A percentile compares a stretch with the other conserved stretches of the same genome.
Conservation (phyloP, 2,888 invertebrate species). For the Eupsilia transversa region DNA sequence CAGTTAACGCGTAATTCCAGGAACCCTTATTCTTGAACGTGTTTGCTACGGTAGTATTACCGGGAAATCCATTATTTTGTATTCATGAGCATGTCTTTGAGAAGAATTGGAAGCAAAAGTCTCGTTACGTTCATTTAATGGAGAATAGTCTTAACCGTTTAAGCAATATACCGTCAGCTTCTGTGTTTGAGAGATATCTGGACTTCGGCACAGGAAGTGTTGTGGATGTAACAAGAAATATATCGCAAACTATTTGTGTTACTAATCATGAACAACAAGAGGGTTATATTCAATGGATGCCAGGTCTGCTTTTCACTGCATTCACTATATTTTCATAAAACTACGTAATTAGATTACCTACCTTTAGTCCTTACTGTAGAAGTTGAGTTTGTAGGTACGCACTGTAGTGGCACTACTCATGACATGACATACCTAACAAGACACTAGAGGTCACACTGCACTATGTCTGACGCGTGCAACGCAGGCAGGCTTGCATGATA, state of each 20-base stretch:
- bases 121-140: constrained; percentile 82
- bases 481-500: constrained; percentile 18
- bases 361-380: constrained; percentile 6
- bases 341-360: constrained; percentile 11
- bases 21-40: constrained; percentile 83
- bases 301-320: constrained; percentile 79
- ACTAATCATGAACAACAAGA: constrained; percentile 86
- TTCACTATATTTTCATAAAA: constrained; percentile 1
- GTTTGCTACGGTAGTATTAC: constrained; percentile 79
- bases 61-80: constrained; percentile 79
- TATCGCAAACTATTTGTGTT: constrained; percentile 86
- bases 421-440: neutral
- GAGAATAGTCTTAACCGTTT: constrained; percentile 85
- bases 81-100: constrained; percentile 81
- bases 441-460: neutral
- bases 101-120: constrained; percentile 78
- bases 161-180: constrained; percentile 82
- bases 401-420: neutral
- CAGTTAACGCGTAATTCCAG: constrained; percentile 69
- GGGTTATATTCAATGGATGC: constrained; percentile 85
- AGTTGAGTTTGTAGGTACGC: neutral
- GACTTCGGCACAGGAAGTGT: constrained; percentile 86
- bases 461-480: neutral
- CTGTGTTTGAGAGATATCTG: constrained; percentile 84
- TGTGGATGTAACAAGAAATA: constrained; percentile 80